Evolutionary conservation across 1,140 invertebrate species (phyloP), one percentile per base, ranked within the genome.

Genomic region (Homarus americanus): DNA sequence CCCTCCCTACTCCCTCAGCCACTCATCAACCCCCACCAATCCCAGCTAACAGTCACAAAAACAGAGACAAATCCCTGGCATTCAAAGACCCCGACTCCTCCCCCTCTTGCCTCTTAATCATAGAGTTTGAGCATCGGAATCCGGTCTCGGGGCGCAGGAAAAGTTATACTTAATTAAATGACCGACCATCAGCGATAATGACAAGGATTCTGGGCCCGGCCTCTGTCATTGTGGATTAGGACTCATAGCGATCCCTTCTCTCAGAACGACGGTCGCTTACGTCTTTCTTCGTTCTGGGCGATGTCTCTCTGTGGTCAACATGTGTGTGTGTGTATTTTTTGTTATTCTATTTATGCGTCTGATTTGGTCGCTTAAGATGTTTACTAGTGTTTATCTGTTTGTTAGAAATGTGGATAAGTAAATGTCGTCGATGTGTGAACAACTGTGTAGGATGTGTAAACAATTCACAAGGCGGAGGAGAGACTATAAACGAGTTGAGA

Each of bases 91-190:
- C 34, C 40, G 24, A n/a, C 63, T 32, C 87, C 76, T 36, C 78
- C 87, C 78, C 24, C 78, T 75, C 87, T 89, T 82, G 72, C 87
- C 79, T 89, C 87, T 89, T 89, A 89, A 89, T 89, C 87, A 89
- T 89, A 89, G 78, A 53, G 78, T 80, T 82, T 63, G 87, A 69
- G 34, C 78, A 72, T 82, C 79, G 87, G 87, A 82, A 89, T 89
- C 78, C 87, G 69, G 76, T 82, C 87, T 75, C 78, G 63, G 40
- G 87, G 87, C 63, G 78, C 40, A 69, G 87, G 78, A 89, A 89
- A 89, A 89, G 38, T 89, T 89, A 89, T 89, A 89, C 87, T 89
- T 89, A 82, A 89, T 89, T 89, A 89, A 89, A 89, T 89, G 87
- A 89, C 78, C 87, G 87, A 20, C 87, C 87, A 89, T 89, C 87